These are phyloP conservation scores for Malaclemys terrapin DNA, from an alignment of 2,113 vertebrate species.

Conservation along the genomic window DNA sequence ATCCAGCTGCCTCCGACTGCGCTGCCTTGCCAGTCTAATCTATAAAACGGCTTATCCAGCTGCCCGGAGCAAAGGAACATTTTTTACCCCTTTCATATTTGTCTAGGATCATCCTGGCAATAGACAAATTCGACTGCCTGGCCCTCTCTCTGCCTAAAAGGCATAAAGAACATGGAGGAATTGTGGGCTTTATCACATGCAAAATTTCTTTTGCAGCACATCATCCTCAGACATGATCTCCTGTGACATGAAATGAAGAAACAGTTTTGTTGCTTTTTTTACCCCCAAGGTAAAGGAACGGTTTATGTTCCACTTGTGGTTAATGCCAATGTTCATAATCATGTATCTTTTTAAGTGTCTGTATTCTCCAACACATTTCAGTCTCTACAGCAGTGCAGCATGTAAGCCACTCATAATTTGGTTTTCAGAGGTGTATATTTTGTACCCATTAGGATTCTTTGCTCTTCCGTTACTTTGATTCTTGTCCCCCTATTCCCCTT, in stretches of 20 bases:
- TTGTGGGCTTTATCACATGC: conserved; percentile 66
- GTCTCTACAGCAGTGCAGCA: not conserved
- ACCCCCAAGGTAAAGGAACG: conserved; percentile 57
- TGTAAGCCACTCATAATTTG: not conserved
- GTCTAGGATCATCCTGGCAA: conserved; percentile 63
- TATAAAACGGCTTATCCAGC: conserved; percentile 14
- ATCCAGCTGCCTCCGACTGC: not conserved
- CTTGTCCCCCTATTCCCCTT: not conserved
- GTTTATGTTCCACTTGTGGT: conserved; percentile 61
- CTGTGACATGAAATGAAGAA: conserved; percentile 66
- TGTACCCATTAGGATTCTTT: not conserved
- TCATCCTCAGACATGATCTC: conserved; percentile 33
- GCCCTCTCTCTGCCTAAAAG: conserved; percentile 57
- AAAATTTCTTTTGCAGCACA: conserved; percentile 58
- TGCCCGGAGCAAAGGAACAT: conserved; percentile 60
- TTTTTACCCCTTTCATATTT: conserved; percentile 36
- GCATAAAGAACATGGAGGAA: conserved; percentile 56
- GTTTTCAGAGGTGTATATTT: not conserved
- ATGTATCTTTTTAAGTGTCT: not conserved
- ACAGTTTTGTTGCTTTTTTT: conserved; percentile 60
- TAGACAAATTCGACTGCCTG: not conserved
- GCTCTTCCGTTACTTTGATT: not conserved
- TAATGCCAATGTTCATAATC: conserved; percentile 12
- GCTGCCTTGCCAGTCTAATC: not conserved
- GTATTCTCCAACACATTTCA: not conserved